These are phyloP conservation scores for Pangasius sanitwongsei DNA, from an alignment of 2,797 vertebrate species.

Conservation along the genomic window DNA sequence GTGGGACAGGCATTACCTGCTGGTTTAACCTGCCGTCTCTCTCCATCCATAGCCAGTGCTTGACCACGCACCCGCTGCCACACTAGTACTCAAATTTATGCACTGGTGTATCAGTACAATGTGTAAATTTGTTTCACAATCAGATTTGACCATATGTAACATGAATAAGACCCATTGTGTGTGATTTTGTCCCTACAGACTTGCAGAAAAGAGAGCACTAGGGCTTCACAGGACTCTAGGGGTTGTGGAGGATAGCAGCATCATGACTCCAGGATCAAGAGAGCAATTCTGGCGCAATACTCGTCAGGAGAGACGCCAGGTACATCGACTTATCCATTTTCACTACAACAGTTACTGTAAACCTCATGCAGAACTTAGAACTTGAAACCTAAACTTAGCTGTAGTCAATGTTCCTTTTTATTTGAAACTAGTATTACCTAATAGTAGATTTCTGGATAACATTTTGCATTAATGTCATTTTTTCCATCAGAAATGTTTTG, in stretches of 20 bases:
- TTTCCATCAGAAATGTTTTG: neutral
- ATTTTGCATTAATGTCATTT: neutral
- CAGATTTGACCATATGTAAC: neutral
- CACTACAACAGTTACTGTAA: neutral
- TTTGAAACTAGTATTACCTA: neutral
- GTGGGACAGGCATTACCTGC: neutral
- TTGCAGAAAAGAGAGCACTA: conserved; percentile 72
- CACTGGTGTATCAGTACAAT: neutral
- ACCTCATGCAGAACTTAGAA: neutral
- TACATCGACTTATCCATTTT: conserved; percentile 65
- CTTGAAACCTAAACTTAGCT: neutral
- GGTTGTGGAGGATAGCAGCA: conserved; percentile 63
- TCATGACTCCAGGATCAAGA: conserved; percentile 58
- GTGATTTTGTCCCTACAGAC: conserved; percentile 61
- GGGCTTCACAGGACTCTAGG: conserved; percentile 62
- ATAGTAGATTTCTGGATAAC: neutral
- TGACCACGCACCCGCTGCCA: neutral
- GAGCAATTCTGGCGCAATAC: conserved; percentile 71
- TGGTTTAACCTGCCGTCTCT: neutral
- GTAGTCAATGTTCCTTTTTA: neutral
- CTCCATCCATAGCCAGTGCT: neutral
- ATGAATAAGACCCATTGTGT: neutral
- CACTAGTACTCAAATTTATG: neutral
- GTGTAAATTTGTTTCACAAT: neutral
- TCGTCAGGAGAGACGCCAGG: conserved; percentile 77